Percentiles rank a stretch among this genome's conserved stretches.
These are phyloP conservation scores for Eupithecia dodoneata DNA, from an alignment of 2,888 invertebrate genomes.

Conservation along the genomic window DNA sequence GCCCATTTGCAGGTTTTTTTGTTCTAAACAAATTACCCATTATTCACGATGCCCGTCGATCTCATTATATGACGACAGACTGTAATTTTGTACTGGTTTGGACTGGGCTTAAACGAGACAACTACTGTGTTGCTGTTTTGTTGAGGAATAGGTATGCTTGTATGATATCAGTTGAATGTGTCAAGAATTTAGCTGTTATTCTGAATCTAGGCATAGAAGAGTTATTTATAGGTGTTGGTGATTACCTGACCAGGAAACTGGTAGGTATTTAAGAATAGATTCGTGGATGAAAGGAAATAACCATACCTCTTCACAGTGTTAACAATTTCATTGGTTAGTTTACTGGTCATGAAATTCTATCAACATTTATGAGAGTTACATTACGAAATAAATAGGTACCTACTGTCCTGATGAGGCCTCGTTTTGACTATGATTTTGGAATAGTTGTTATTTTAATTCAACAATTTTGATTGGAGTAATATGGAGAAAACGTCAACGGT, in stretches of 20 bases:
- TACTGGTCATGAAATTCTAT: not conserved
- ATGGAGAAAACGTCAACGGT: not conserved
- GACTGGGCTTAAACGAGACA: constrained; percentile 9
- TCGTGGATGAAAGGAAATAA: not conserved
- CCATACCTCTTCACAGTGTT: not conserved
- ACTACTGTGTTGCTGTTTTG: constrained; percentile 9
- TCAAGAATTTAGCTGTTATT: not conserved
- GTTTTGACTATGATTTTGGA: not conserved
- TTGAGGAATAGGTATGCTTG: not conserved
- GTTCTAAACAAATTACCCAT: constrained; percentile 81
- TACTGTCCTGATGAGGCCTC: not conserved
- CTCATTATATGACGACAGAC: constrained; percentile 75
- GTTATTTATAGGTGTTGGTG: not conserved
- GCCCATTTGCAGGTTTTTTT: constrained; percentile 82
- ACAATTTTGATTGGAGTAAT: not conserved
- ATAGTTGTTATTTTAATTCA: not conserved
- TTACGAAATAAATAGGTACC: not conserved
- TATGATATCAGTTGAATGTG: not conserved
- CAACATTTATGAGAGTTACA: not conserved
- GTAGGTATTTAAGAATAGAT: not conserved
- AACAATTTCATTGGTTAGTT: not conserved
- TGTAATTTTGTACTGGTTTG: constrained; percentile 45
- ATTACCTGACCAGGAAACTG: not conserved
- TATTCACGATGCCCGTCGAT: constrained; percentile 75
- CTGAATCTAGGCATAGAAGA: not conserved